A percentile compares a stretch with the other conserved stretches of the same genome.
These are phyloP conservation scores for Drosophila cracens DNA, from an alignment of 2,888 invertebrate species.

Conservation along the genomic window DNA sequence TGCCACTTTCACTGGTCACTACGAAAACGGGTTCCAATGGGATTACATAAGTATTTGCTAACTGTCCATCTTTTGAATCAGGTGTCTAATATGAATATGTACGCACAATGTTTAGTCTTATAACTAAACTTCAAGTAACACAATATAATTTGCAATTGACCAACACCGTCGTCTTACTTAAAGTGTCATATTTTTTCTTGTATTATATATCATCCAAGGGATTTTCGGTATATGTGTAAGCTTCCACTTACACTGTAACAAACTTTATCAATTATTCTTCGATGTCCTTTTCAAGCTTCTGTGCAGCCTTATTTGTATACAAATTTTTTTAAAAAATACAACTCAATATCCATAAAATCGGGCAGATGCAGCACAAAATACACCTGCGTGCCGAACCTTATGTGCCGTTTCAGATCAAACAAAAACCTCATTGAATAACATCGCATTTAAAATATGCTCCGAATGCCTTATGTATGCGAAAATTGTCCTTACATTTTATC, in stretches of 20 bases:
- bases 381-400: not conserved
- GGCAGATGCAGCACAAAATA: not conserved
- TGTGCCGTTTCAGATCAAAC: not conserved
- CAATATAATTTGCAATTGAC: constrained; percentile 5
- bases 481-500: too few relatives aligned
- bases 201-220: not conserved
- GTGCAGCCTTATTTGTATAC: constrained; percentile 1
- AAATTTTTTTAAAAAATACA: not conserved
- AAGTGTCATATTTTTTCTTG: constrained; percentile 1
- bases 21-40: not conserved
- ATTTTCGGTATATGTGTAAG: not conserved
- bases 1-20: not conserved
- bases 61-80: not conserved
- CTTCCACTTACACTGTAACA: not conserved
- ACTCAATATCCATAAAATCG: not conserved
- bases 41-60: not conserved
- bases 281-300: not conserved
- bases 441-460: not conserved
- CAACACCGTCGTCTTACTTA: not conserved
- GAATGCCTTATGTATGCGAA: not conserved
- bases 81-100: not conserved
- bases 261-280: not conserved
- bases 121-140: not conserved
- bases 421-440: not conserved
- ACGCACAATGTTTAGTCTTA: not conserved